Base-by-base conservation (phyloP, 2,113 vertebrate genomes). In the Ramphastos sulfuratus region DNA sequence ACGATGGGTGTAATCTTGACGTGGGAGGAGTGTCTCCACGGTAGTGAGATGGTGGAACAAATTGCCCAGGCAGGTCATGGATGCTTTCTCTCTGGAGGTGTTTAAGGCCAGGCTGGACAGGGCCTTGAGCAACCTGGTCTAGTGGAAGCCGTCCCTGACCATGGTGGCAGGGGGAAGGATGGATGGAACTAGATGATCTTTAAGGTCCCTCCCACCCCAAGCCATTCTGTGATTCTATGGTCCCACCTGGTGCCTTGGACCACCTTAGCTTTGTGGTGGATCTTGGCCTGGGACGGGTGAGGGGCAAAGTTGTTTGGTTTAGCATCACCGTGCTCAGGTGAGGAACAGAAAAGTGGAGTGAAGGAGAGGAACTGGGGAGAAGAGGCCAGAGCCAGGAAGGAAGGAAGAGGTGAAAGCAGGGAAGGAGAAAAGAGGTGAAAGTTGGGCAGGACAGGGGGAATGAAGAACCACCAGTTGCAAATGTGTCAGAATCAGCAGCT, bases 311-410 rank as follows among this genome's bases (percentile, higher is more conserved):
- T 50, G 25, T 2, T 0, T 8, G 35, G 24, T 55, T 73, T 0
- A 1, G 42, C 19, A 10, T 27, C 90, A 2, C 7, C 0, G 0
- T 0, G 3, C 21, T 67, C 39, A 7, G 17, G 5, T 7, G 30
- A 17, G 24, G 30, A 48, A 10, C 35, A 11, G 30, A 25, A 71
- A 85, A 44, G 0, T 31, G 10, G 39, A 15, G 2, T 24, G 35
- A 48, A 52, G 30, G 54, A 42, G 46, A 50, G 15, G 33, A 39
- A 1, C 1, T 35, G 12, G 61, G 48, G n/a, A 50, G 48, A 23
- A 50, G 21, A 52, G 50, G 50, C 23, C 50, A 52, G 19, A 48
- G 48, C 20, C 14, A 10, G 20, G 33, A 37, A 21, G 9, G 48
- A 21, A 3, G 9, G 61, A 70, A 46, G 14, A 66, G 48, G 3